Evolutionary conservation across 2,888 invertebrate species (phyloP), one percentile per base, ranked within the genome.

Genomic region (Venusia cambrica): DNA sequence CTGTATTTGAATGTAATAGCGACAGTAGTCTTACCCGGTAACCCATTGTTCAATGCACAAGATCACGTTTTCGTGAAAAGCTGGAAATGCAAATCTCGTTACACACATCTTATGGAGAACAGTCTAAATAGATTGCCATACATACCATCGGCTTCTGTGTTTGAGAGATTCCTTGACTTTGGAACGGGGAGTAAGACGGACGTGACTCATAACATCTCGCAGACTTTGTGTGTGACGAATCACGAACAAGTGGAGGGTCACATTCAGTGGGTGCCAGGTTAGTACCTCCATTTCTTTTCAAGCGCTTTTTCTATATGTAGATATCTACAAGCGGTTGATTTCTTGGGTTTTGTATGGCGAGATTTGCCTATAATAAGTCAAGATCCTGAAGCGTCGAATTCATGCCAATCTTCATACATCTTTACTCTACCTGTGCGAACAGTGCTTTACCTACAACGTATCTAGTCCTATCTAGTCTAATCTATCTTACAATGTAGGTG

Each of bases 261-360:
- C 33, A 73, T 87, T 26, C 75, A 77, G 30, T 87, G 87, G 87
- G 51, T 79, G 39, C 64, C 79, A 73, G 87, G 87, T 84, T 10
- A 27, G 46, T 22, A 6, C n/a, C n/a, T n/a, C n/a, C n/a, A n/a
- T n/a, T n/a, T n/a, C n/a, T n/a, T n/a, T n/a, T n/a, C n/a, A n/a
- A n/a, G n/a, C n/a, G n/a, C n/a, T n/a, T n/a, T n/a, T n/a, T n/a
- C n/a, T n/a, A n/a, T n/a, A n/a, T n/a, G n/a, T n/a, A n/a, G n/a
- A n/a, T n/a, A n/a, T n/a, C n/a, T n/a, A n/a, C n/a, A n/a, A n/a
- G n/a, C n/a, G n/a, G n/a, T n/a, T n/a, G n/a, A n/a, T n/a, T n/a
- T n/a, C n/a, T n/a, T n/a, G n/a, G n/a, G n/a, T n/a, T n/a, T n/a
- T n/a, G n/a, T n/a, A n/a, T n/a, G n/a, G n/a, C n/a, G n/a, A n/a